A percentile compares a stretch with the other conserved stretches of the same genome.
These are phyloP conservation scores for Herpailurus yagouaroundi DNA, from an alignment of 2,113 vertebrate species.

Conservation along the genomic window DNA sequence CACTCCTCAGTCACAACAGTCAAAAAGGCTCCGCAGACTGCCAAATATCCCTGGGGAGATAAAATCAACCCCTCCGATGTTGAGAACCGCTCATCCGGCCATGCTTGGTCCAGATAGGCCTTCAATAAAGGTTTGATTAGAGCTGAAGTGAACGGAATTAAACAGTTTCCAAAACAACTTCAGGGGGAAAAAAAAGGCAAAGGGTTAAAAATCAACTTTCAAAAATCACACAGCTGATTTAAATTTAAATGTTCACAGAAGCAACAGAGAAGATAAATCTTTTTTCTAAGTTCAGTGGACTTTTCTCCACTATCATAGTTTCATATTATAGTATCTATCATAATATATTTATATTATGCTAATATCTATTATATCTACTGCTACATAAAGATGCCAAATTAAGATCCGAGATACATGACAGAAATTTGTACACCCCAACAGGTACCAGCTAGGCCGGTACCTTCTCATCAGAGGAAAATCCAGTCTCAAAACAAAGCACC, in stretches of 20 bases:
- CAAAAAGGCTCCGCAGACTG: not conserved
- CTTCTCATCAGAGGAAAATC: not conserved
- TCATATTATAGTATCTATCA: not conserved
- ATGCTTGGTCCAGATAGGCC: not conserved
- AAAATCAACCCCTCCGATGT: not conserved
- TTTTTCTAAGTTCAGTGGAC: not conserved
- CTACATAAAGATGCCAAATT: not conserved
- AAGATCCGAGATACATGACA: not conserved
- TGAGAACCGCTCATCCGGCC: not conserved
- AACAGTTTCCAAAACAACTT: not conserved
- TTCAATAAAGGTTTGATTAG: not conserved
- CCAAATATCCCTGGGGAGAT: not conserved
- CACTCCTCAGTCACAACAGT: not conserved
- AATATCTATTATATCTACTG: not conserved
- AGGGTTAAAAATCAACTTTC: not conserved
- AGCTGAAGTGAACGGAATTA: not conserved
- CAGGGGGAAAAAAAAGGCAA: not conserved
- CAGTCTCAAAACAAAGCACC: not conserved
- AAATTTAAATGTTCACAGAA: conserved; percentile 5
- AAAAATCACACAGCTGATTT: conserved; percentile 18
- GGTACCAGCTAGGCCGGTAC: not conserved
- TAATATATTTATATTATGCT: not conserved
- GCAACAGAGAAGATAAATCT: not conserved
- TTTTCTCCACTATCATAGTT: not conserved
- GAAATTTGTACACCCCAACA: not conserved